These are phyloP conservation scores for Tetraneura akinire DNA, from an alignment of 1,140 invertebrate species.

Conservation along the genomic window DNA sequence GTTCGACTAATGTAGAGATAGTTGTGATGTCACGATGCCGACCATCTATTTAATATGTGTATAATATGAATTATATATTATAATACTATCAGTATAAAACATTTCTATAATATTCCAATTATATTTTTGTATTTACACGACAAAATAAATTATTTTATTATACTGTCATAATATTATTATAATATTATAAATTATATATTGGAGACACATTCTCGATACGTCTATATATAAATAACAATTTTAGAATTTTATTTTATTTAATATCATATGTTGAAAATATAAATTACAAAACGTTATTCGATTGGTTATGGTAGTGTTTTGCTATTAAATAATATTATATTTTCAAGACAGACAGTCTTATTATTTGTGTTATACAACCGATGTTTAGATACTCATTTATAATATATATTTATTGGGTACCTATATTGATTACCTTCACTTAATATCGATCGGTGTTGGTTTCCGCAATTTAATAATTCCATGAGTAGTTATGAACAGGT, in stretches of 20 bases:
- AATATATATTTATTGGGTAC: too few species aligned
- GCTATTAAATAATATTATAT: too few species aligned
- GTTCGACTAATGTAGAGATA: background rate
- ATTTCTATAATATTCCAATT: background rate
- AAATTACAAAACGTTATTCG: background rate
- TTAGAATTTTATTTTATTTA: background rate
- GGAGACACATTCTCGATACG: background rate
- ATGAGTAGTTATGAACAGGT: too few species aligned
- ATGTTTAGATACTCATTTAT: too few species aligned
- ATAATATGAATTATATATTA: constrained; percentile 8
- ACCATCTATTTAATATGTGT: background rate
- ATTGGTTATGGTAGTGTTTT: too few species aligned
- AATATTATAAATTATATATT: too few species aligned
- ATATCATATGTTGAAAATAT: background rate
- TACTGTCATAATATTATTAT: too few species aligned
- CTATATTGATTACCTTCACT: too few species aligned
- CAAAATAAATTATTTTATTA: background rate
- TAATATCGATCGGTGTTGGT: too few species aligned
- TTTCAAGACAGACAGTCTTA: too few species aligned
- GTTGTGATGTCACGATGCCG: background rate
- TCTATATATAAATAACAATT: background rate
- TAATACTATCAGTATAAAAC: background rate
- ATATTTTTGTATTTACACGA: constrained; percentile 1
- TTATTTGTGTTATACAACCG: too few species aligned
- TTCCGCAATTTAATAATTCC: too few species aligned